Conservation (phyloP, 23 tunicate species). For the Phallusia fumigata region DNA sequence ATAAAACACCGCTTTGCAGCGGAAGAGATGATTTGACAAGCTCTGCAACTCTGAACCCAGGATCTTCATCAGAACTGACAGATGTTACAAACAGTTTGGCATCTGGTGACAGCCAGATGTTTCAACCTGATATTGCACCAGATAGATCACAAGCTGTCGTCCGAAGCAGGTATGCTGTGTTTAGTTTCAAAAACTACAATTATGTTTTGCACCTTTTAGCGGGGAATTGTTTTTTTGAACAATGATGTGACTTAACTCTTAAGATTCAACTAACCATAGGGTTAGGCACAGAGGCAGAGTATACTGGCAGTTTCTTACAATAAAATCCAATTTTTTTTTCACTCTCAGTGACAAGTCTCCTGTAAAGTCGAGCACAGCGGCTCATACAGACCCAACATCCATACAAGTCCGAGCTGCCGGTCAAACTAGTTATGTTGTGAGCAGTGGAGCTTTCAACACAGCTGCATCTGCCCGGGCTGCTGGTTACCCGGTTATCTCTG, state of each 20-base stretch:
- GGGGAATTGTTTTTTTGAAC: no score
- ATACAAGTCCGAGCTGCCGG: background rate
- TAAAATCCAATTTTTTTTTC: no score
- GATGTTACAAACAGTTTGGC: conserved; percentile 2
- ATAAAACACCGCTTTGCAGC: conserved; percentile 3
- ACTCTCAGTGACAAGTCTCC: background rate
- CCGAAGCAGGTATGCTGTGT: conserved; percentile 2
- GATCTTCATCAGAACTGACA: conserved; percentile 18
- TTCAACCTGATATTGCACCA: background rate
- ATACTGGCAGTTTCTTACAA: no score
- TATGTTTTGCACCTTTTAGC: no score
- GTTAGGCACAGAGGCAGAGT: no score
- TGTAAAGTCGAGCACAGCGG: background rate
- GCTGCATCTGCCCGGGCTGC: conserved; percentile 50
- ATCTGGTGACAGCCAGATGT: conserved; percentile 2
- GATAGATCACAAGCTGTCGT: background rate
- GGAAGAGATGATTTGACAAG: background rate
- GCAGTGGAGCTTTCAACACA: conserved; percentile 37
- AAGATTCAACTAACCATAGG: no score
- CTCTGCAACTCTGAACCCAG: background rate
- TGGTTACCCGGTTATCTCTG: conserved; percentile 28
- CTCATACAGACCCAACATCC: background rate
- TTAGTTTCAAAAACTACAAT: no score
- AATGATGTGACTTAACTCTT: no score
- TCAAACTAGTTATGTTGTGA: conserved; percentile 25